Evolutionary conservation across 2,113 vertebrate species (phyloP).

Genomic region (Psittacula cyanocephala): DNA sequence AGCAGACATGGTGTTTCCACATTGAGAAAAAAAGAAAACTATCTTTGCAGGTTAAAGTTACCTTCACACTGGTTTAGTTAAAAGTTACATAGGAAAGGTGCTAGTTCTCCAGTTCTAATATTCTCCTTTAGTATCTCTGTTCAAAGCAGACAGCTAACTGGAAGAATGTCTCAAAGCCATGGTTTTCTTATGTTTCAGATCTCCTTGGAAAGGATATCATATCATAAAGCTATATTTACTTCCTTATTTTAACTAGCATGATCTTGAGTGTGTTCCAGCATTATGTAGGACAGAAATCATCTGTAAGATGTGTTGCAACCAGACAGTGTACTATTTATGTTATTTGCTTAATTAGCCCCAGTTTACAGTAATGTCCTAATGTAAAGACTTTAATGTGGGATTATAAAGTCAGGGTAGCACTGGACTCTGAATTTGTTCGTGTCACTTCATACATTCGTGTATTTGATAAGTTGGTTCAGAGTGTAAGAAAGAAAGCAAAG

Average conservation of each 20-base stretch:
- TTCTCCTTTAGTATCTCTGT: neutral
- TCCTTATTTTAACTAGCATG: neutral
- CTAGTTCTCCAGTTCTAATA: neutral
- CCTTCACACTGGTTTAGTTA: neutral
- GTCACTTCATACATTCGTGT: neutral
- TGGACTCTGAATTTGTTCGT: neutral
- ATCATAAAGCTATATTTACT: neutral
- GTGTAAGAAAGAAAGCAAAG: neutral
- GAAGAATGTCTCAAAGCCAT: neutral
- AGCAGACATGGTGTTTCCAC: neutral
- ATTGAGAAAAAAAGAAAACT: accelerated
- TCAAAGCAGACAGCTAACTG: neutral
- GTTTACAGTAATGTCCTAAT: neutral
- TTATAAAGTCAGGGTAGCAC: neutral
- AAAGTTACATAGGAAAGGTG: neutral
- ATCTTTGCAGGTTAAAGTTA: neutral
- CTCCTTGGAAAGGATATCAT: neutral
- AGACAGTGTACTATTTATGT: neutral
- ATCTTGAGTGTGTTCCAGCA: neutral
- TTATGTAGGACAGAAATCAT: neutral
- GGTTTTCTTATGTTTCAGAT: neutral
- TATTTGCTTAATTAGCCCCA: neutral
- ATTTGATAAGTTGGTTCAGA: neutral
- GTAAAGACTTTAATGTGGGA: neutral
- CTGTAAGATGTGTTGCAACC: neutral